These are phyloP conservation scores for Hydriomena furcata DNA, from an alignment of 2,888 invertebrate species.

Conservation along the genomic window DNA sequence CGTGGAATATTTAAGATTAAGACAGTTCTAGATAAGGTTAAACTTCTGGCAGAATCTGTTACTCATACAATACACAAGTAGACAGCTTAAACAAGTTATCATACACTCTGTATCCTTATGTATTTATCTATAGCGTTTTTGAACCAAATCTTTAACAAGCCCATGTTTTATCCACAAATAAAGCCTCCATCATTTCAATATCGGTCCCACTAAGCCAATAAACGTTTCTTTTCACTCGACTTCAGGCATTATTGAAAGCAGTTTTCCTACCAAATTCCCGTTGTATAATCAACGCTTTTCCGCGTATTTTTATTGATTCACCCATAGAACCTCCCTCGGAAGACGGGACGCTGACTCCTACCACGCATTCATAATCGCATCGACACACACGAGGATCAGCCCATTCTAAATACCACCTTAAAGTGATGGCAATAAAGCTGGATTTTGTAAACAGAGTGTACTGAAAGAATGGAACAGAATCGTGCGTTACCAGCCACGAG, in stretches of 20 bases:
- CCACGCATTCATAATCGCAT: conserved; percentile 83
- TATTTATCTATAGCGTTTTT: too few species aligned
- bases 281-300: conserved; percentile 82
- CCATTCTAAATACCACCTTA: conserved; percentile 62
- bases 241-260: conserved; percentile 66
- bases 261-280: conserved; percentile 71
- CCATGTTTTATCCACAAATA: conserved; percentile 32
- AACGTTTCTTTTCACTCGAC: conserved; percentile 57
- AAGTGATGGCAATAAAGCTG: conserved; percentile 50
- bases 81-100: too few species aligned
- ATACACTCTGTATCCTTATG: too few species aligned
- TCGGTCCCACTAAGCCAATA: conserved; percentile 46
- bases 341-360: conserved; percentile 80
- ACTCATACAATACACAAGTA: too few species aligned
- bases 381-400: conserved; percentile 67
- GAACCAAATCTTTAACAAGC: conserved; percentile 4
- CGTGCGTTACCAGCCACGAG: conserved; percentile 82
- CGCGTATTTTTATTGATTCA: conserved; percentile 83
- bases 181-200: conserved; percentile 43
- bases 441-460: conserved; percentile 38
- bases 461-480: conserved; percentile 76
- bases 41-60: too few species aligned
- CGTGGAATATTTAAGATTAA: too few species aligned
- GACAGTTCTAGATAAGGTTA: too few species aligned
- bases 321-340: conserved; percentile 64